Conservation (phyloP, 2,797 vertebrate genomes). For the Phoeniculus purpureus region DNA sequence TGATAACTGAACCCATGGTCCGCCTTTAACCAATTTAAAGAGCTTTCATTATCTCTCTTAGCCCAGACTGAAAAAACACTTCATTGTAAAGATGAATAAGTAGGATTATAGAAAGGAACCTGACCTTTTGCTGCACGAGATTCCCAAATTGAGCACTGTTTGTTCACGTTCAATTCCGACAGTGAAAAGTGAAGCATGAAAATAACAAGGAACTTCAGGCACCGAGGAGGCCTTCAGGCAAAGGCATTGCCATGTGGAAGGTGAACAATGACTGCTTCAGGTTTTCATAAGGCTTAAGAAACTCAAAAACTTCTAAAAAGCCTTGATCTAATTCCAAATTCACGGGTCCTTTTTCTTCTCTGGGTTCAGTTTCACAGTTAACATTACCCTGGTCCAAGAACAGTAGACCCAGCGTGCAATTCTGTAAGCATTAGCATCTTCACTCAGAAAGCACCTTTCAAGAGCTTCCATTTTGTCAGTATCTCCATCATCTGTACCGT, state of each 20-base stretch:
- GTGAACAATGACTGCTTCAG: conserved; percentile 35
- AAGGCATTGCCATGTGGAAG: not conserved
- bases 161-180: conserved; percentile 40
- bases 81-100: conserved; percentile 38
- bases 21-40: conserved; percentile 51
- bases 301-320: not conserved
- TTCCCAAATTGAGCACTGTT: conserved; percentile 25
- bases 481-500: not conserved
- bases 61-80: not conserved
- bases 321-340: conserved; percentile 5
- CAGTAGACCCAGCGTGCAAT: not conserved
- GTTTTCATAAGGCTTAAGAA: conserved; percentile 9
- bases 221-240: conserved; percentile 28
- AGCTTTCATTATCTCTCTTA: conserved; percentile 6
- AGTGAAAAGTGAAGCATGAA: not conserved
- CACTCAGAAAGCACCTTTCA: not conserved
- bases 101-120: not conserved
- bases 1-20: not conserved
- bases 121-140: conserved; percentile 35
- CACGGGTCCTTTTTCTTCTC: not conserved
- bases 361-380: not conserved
- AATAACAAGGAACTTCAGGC: conserved; percentile 7
- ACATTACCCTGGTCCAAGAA: not conserved
- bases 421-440: not conserved
- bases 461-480: not conserved